Percentiles rank a stretch among this genome's conserved stretches.
Evolutionary conservation across 2,797 vertebrate genomes (phyloP).

Genomic region (Octomys mimax): DNA sequence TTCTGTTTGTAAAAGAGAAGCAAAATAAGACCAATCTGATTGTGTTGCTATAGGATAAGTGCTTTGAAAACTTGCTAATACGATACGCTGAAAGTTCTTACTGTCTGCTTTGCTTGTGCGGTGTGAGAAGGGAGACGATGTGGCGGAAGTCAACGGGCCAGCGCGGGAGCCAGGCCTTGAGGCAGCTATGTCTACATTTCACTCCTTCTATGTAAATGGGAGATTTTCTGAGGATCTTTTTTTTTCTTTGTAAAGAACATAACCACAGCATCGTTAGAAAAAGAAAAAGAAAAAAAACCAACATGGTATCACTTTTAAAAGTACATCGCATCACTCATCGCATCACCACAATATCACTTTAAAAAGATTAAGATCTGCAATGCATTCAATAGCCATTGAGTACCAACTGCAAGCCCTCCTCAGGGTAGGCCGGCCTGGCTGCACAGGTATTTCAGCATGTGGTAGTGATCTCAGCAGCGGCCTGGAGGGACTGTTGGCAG

Average conservation of each 20-base stretch:
- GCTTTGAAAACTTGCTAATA: not conserved
- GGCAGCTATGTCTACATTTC: not conserved
- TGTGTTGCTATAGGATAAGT: not conserved
- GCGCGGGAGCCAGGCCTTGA: accelerated
- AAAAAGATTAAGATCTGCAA: slow-evolving; percentile 9
- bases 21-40: not conserved
- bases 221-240: not conserved
- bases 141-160: not conserved
- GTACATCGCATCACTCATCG: not conserved
- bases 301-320: not conserved
- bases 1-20: not conserved
- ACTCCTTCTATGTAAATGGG: not conserved
- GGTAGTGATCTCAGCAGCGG: not conserved
- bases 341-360: not conserved
- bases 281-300: not conserved
- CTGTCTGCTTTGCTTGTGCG: not conserved
- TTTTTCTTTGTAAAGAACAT: not conserved
- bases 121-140: not conserved
- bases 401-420: not conserved
- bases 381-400: too few species aligned
- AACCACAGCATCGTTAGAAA: not conserved
- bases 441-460: not conserved
- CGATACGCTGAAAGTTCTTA: not conserved
- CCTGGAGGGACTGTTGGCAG: not conserved
- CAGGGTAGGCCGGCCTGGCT: too few species aligned